These are phyloP conservation scores for Gonioctena quinquepunctata DNA, from an alignment of 1,140 invertebrate species.

Conservation along the genomic window DNA sequence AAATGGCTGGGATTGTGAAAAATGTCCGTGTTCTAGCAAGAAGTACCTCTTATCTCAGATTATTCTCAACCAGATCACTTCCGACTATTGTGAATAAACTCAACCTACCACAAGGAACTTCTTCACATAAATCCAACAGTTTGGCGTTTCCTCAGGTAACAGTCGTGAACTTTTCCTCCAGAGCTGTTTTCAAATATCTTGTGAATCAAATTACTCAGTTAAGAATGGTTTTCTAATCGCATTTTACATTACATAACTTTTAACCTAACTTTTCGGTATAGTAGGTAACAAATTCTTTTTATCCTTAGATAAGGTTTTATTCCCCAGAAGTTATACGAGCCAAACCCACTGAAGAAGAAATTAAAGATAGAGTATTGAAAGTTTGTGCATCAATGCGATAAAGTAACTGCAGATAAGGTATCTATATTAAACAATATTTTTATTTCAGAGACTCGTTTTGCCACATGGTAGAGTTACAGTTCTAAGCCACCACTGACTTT, in stretches of 20 bases:
- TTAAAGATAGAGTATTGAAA: conserved; percentile 75
- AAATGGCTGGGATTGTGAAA: conserved; percentile 38
- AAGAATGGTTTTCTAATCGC: background rate
- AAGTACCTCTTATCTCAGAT: conserved; percentile 26
- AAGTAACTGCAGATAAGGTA: conserved; percentile 79
- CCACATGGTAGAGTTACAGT: conserved; percentile 72
- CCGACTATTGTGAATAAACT: conserved; percentile 27
- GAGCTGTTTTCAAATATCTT: no score
- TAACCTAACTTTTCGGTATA: conserved; percentile 41
- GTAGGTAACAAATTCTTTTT: conserved; percentile 6
- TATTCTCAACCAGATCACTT: conserved; percentile 28
- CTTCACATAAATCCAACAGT: background rate
- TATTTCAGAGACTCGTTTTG: conserved; percentile 66
- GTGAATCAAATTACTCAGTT: no score
- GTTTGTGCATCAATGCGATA: conserved; percentile 79
- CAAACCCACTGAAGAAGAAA: conserved; percentile 60
- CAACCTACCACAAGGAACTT: background rate
- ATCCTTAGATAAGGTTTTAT: conserved; percentile 43
- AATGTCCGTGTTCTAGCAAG: conserved; percentile 32
- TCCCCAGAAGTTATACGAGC: conserved; percentile 45
- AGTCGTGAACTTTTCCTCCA: no score
- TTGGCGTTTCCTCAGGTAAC: background rate
- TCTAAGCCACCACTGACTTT: conserved; percentile 73
- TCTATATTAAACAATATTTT: conserved; percentile 53
- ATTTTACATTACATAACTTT: conserved; percentile 39